A percentile compares a stretch with the other conserved stretches of the same genome.
phyloP scores from a whole-genome alignment of 2,113 vertebrate genomes.

The Dunckerocampus dactyliophorus region DNA sequence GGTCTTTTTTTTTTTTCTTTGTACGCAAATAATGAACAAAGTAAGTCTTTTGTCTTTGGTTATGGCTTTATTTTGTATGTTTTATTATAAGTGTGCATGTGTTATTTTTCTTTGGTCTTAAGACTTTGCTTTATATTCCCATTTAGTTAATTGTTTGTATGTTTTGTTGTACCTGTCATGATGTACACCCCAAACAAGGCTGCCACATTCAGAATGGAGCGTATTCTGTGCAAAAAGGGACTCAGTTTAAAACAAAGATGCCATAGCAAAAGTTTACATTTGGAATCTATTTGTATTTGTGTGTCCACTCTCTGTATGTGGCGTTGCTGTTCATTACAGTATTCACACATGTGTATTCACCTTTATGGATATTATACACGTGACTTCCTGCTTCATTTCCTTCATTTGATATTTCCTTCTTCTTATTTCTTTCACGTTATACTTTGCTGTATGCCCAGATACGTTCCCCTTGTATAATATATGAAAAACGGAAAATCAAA shows the following conservation, averaged over 20 bases:
- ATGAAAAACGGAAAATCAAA: slow-evolving; percentile 71
- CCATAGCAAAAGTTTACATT: slow-evolving; percentile 46
- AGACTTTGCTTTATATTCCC: slow-evolving; percentile 69
- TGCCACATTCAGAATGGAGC: slow-evolving; percentile 61
- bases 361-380: slow-evolving; percentile 78
- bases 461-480: slow-evolving; percentile 95
- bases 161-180: slow-evolving; percentile 68
- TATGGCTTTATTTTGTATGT: slow-evolving; percentile 63
- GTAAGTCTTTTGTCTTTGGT: slow-evolving; percentile 64
- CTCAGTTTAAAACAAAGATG: slow-evolving; percentile 41
- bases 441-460: slow-evolving; percentile 94
- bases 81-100: slow-evolving; percentile 54
- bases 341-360: slow-evolving; percentile 83
- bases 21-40: slow-evolving; percentile 73
- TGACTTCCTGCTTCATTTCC: slow-evolving; percentile 79
- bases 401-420: slow-evolving; percentile 43
- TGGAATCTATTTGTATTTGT: slow-evolving; percentile 40
- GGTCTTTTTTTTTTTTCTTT: slow-evolving; percentile 66
- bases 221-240: slow-evolving; percentile 51
- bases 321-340: slow-evolving; percentile 93
- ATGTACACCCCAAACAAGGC: slow-evolving; percentile 72
- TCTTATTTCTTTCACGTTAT: slow-evolving; percentile 84
- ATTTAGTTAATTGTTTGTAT: slow-evolving; percentile 76
- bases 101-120: slow-evolving; percentile 53
- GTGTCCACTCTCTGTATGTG: slow-evolving; percentile 78